Conservation (phyloP, 2,113 vertebrate genomes). For the Poicephalus meyeri region DNA sequence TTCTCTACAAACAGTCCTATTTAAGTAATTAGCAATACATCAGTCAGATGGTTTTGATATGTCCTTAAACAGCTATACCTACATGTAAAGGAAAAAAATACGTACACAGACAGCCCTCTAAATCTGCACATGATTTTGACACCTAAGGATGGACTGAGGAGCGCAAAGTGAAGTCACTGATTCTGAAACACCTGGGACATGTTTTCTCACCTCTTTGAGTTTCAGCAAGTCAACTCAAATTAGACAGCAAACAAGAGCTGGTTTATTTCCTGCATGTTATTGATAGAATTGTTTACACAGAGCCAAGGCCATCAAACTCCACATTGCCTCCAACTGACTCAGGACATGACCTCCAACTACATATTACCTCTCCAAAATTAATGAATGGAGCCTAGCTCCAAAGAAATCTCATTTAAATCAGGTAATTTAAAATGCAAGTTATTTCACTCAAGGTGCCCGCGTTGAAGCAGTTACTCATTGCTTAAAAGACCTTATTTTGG, state of each 20-base stretch:
- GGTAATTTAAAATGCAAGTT: not conserved
- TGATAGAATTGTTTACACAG: not conserved
- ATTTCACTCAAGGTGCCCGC: not conserved
- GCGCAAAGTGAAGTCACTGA: not conserved
- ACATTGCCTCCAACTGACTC: not conserved
- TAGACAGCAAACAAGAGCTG: not conserved
- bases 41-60: not conserved
- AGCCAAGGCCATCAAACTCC: not conserved
- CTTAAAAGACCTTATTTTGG: not conserved
- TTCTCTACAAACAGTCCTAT: not conserved
- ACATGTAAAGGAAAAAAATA: not conserved
- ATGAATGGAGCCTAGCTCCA: not conserved
- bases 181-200: not conserved
- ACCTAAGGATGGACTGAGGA: not conserved
- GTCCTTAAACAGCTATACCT: not conserved
- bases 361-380: not conserved
- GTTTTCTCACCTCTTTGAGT: not conserved
- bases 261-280: not conserved
- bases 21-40: not conserved
- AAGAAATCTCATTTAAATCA: not conserved
- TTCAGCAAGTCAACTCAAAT: not conserved
- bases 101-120: accelerated
- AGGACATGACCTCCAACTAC: not conserved
- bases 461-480: not conserved
- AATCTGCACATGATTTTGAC: accelerated